These are phyloP conservation scores for Sphenodon punctatus DNA, from an alignment of 2,797 vertebrate genomes.

Conservation along the genomic window DNA sequence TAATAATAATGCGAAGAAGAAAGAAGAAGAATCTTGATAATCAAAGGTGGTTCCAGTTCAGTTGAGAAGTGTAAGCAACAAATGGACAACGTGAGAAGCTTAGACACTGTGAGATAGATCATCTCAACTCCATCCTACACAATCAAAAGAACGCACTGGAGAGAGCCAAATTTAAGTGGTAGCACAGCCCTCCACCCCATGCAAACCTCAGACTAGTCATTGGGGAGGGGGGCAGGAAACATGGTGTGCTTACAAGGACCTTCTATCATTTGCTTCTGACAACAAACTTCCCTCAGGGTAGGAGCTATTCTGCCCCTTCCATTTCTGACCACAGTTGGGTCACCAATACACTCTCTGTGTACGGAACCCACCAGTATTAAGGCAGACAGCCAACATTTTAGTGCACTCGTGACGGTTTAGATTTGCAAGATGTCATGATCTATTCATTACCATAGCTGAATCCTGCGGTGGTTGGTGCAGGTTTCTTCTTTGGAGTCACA, in stretches of 20 bases:
- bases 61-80: too few relatives aligned
- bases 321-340: neutral
- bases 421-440: too few relatives aligned
- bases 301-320: rapidly evolving
- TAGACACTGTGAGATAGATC: neutral
- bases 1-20: too few relatives aligned
- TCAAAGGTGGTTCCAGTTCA: too few relatives aligned
- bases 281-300: neutral
- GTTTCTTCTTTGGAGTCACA: conserved; percentile 80
- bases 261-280: neutral
- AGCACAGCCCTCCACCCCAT: too few relatives aligned
- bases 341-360: neutral
- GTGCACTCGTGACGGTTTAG: neutral
- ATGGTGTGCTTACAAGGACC: neutral
- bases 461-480: conserved; percentile 88
- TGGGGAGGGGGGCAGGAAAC: neutral
- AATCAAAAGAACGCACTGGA: neutral
- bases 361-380: rapidly evolving
- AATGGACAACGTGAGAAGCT: neutral
- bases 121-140: neutral
- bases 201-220: neutral
- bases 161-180: neutral
- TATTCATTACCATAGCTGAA: conserved; percentile 98
- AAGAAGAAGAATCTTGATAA: too few relatives aligned
- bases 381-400: neutral